Evolutionary conservation across 2,113 vertebrate genomes (phyloP).

Genomic region (Acanthisitta chloris): DNA sequence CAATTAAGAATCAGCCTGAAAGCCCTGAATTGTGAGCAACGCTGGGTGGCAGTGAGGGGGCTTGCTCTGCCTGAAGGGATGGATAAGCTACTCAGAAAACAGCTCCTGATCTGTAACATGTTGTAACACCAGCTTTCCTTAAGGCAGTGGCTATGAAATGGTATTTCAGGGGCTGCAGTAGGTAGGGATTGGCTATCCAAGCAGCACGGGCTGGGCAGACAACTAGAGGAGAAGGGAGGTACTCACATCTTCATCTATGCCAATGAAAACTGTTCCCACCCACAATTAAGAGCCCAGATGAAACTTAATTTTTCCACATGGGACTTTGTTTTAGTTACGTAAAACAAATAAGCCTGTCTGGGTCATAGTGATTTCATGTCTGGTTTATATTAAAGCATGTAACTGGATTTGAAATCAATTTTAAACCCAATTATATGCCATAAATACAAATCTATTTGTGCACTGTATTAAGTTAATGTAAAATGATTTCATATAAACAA

Average conservation of each 20-base stretch:
- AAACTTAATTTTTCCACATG: slow-evolving; percentile 25
- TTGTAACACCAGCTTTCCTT: not conserved
- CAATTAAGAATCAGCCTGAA: not conserved
- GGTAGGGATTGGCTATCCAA: not conserved
- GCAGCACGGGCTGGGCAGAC: not conserved
- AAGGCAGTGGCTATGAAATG: not conserved
- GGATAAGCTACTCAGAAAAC: not conserved
- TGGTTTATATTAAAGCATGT: slow-evolving; percentile 41
- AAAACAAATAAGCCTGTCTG: slow-evolving; percentile 36
- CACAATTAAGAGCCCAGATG: not conserved
- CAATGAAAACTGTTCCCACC: not conserved
- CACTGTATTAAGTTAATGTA: not conserved
- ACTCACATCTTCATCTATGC: not conserved
- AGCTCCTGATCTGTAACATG: not conserved
- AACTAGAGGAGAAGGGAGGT: not conserved
- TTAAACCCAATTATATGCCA: slow-evolving; percentile 8
- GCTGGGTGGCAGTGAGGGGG: not conserved
- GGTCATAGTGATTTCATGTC: slow-evolving; percentile 36
- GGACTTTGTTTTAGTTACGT: slow-evolving; percentile 30
- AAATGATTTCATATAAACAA: not conserved
- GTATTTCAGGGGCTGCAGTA: not conserved
- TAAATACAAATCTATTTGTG: not conserved
- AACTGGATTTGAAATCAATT: slow-evolving; percentile 24
- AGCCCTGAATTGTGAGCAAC: not conserved
- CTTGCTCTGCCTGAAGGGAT: not conserved